phyloP scores from a whole-genome alignment of 1,140 invertebrate species.

The Hydropsyche tenuis region DNA sequence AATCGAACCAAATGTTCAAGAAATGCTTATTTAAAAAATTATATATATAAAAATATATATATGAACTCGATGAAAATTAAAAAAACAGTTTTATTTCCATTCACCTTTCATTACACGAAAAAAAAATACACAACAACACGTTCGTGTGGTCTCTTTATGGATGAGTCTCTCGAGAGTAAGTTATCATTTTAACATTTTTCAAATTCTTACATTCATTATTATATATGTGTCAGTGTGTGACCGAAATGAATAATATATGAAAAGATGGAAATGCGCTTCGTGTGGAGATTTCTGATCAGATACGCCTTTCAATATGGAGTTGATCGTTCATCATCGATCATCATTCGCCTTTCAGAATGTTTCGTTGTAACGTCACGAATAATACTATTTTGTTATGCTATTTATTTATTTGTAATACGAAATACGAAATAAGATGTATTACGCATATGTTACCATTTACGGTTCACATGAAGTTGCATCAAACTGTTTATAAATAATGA shows the following conservation, averaged over 20 bases:
- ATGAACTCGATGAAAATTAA: constrained; percentile 11
- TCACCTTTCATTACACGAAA: background rate
- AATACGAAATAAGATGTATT: background rate
- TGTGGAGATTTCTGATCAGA: constrained; percentile 15
- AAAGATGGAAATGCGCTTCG: background rate
- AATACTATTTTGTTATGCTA: background rate
- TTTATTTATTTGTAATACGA: background rate
- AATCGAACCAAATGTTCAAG: constrained; percentile 46
- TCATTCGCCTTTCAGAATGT: constrained; percentile 2
- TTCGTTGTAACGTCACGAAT: constrained; percentile 12
- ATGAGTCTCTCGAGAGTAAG: constrained; percentile 42
- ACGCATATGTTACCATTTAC: too few relatives aligned
- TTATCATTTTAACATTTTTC: constrained; percentile 38
- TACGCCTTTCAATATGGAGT: constrained; percentile 26
- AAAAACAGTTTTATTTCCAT: background rate
- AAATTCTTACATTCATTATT: background rate
- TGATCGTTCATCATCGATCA: constrained; percentile 42
- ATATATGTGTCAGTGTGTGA: constrained; percentile 14
- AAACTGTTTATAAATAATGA: too few relatives aligned
- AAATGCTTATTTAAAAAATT: constrained; percentile 47
- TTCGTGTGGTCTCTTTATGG: constrained; percentile 5
- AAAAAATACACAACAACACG: background rate
- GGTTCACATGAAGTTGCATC: too few relatives aligned
- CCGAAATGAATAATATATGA: background rate
- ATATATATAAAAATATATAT: constrained; percentile 39